Conservation (phyloP, 2,797 vertebrate genomes). For the Melanotaenia parkinsoni region DNA sequence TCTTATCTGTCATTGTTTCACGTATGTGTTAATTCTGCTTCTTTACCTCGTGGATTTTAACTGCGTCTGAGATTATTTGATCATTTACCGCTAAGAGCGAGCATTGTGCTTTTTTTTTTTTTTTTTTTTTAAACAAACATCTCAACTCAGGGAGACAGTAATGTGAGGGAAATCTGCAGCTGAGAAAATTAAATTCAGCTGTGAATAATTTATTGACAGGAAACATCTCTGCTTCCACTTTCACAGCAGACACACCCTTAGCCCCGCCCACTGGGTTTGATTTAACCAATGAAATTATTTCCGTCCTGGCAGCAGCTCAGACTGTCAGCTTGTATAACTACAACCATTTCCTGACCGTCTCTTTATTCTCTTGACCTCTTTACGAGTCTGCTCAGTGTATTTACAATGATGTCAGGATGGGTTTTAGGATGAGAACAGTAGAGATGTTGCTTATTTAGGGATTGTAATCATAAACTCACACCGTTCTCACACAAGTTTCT, state of each 20-base stretch:
- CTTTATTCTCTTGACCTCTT: not conserved
- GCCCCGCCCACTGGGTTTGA: slow-evolving; percentile 7
- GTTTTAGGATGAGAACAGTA: too few relatives aligned
- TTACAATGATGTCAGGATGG: not conserved
- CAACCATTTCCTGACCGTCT: not conserved
- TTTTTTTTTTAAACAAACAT: slow-evolving; percentile 16
- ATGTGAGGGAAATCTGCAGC: slow-evolving; percentile 53
- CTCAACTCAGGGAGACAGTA: slow-evolving; percentile 15
- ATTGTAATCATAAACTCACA: too few relatives aligned
- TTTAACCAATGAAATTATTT: slow-evolving; percentile 24
- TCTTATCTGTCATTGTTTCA: not conserved
- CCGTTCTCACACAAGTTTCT: too few relatives aligned
- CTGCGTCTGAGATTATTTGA: too few relatives aligned
- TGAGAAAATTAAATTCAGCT: slow-evolving; percentile 51
- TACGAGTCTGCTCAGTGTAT: not conserved
- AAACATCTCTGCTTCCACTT: slow-evolving; percentile 35
- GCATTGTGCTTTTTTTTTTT: not conserved
- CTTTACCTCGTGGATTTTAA: not conserved
- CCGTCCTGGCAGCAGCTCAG: not conserved
- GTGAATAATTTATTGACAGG: slow-evolving; percentile 58
- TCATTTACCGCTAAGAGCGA: not conserved
- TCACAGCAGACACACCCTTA: slow-evolving; percentile 25
- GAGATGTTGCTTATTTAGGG: too few relatives aligned
- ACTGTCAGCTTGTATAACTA: slow-evolving; percentile 6
- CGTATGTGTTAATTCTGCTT: too few relatives aligned